Percentiles rank a stretch among this genome's conserved stretches.
These are phyloP conservation scores for Paragorgia papillata DNA, from an alignment of 92 coral and sea anemone species.

Conservation along the genomic window DNA sequence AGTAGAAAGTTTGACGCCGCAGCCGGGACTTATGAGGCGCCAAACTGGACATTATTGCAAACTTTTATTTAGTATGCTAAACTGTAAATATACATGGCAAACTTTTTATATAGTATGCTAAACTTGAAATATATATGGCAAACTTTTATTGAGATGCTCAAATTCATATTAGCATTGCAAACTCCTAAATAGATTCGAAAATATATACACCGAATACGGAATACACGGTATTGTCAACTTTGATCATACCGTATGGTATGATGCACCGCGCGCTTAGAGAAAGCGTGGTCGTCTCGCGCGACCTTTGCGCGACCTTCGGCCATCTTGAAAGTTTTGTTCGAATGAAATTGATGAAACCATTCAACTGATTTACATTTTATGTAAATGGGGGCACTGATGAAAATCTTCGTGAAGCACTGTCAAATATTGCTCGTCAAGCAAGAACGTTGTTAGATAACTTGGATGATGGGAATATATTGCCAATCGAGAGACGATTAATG, in stretches of 20 bases:
- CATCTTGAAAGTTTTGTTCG: slow-evolving; percentile 6
- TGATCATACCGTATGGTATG: slow-evolving; percentile 5
- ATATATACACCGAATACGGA: too few relatives aligned
- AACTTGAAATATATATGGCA: slow-evolving; percentile 26
- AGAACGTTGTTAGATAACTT: slow-evolving; percentile 51
- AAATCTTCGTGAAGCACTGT: slow-evolving; percentile 50
- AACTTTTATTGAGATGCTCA: slow-evolving; percentile 20
- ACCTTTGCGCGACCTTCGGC: background rate
- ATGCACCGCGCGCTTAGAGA: slow-evolving; percentile 21
- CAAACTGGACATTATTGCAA: slow-evolving; percentile 28
- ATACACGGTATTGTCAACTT: background rate
- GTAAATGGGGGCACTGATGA: slow-evolving; percentile 27
- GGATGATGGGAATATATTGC: slow-evolving; percentile 29
- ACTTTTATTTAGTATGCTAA: background rate
- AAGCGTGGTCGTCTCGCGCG: background rate
- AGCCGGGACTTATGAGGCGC: slow-evolving; percentile 13
- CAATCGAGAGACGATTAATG: slow-evolving; percentile 52
- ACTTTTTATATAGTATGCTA: background rate
- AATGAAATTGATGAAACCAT: background rate
- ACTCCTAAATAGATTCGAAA: background rate
- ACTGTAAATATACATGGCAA: slow-evolving; percentile 23
- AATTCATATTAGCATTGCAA: background rate
- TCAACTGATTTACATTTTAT: too few relatives aligned
- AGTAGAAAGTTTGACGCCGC: too few relatives aligned
- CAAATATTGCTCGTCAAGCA: slow-evolving; percentile 59